Conservation (phyloP, 2,888 invertebrate species). For the Drosophila pegasa region DNA sequence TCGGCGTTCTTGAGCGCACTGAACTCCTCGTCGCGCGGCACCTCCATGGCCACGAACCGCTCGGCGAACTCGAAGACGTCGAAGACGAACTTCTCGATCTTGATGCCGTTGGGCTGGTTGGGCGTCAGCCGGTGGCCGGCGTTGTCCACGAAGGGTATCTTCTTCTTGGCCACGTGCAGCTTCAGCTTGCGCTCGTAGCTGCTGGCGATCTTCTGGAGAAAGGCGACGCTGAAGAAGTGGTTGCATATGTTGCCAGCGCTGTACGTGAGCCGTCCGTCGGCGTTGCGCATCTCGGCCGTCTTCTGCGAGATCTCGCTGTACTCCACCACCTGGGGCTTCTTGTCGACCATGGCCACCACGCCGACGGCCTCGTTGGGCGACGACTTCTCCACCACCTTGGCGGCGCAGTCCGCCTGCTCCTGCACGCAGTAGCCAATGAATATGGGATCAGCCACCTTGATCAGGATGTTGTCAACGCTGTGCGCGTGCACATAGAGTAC, state of each 20-base stretch:
- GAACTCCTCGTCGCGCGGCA: slow-evolving; percentile 96
- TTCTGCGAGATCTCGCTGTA: slow-evolving; percentile 97
- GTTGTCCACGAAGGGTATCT: slow-evolving; percentile 94
- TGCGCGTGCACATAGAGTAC: slow-evolving; percentile 97
- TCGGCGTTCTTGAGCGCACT: slow-evolving; percentile 98
- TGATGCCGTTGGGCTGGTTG: slow-evolving; percentile 95
- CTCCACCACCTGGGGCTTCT: slow-evolving; percentile 96
- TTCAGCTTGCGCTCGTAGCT: slow-evolving; percentile 91
- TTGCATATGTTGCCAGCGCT: slow-evolving; percentile 99
- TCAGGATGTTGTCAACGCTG: slow-evolving; percentile 99
- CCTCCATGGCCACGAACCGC: slow-evolving; percentile 96
- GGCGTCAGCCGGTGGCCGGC: slow-evolving; percentile 91
- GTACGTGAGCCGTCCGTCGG: slow-evolving; percentile 93
- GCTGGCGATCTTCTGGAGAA: slow-evolving; percentile 90
- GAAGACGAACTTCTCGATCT: slow-evolving; percentile 99
- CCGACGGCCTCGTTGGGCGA: slow-evolving; percentile 97
- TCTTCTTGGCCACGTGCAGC: slow-evolving; percentile 98
- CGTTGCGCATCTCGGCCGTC: slow-evolving; percentile 92
- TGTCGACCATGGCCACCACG: slow-evolving; percentile 97
- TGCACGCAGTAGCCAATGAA: slow-evolving; percentile 97
- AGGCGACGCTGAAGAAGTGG: slow-evolving; percentile 96
- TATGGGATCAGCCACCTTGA: slow-evolving; percentile 98
- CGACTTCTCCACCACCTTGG: slow-evolving; percentile 97
- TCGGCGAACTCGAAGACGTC: slow-evolving; percentile 98
- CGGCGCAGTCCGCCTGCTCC: slow-evolving; percentile 96